Percentiles rank a stretch among this genome's conserved stretches.
Evolutionary conservation across 2,113 vertebrate genomes (phyloP).

Genomic region (Falcunculus frontatus): DNA sequence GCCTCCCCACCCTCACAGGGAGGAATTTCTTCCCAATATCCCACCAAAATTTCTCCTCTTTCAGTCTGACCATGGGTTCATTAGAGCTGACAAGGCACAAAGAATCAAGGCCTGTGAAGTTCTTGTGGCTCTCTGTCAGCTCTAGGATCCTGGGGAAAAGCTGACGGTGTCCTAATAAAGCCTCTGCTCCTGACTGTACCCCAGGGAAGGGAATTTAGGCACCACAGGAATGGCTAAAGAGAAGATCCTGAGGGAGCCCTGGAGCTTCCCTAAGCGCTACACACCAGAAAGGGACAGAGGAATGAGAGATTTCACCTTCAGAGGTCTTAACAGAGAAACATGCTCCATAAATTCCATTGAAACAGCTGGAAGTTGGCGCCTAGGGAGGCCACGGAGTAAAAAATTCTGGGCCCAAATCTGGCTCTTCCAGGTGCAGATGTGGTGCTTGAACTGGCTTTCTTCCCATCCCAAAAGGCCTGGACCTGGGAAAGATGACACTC

Average conservation of each 20-base stretch:
- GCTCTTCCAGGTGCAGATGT: neutral
- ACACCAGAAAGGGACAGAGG: neutral
- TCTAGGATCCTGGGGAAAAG: neutral
- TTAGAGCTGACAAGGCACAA: neutral
- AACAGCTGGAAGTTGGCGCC: neutral
- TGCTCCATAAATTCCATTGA: neutral
- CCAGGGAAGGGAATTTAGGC: neutral
- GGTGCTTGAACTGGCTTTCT: neutral
- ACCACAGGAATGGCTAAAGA: neutral
- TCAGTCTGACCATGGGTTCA: neutral
- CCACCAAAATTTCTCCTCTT: neutral
- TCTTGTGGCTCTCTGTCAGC: neutral
- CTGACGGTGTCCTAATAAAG: neutral
- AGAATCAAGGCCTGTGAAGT: neutral
- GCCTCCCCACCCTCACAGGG: rapidly evolving
- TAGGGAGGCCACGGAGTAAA: neutral
- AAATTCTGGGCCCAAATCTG: neutral
- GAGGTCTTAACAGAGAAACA: neutral
- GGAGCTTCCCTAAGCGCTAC: neutral
- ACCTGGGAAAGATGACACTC: neutral
- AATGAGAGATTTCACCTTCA: neutral
- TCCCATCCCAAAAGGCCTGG: rapidly evolving
- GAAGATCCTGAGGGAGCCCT: neutral
- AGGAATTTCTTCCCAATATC: neutral
- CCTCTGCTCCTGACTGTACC: neutral